Base-by-base conservation (phyloP, 1,140 invertebrate species). In the Aphaenogaster ashmeadi region DNA sequence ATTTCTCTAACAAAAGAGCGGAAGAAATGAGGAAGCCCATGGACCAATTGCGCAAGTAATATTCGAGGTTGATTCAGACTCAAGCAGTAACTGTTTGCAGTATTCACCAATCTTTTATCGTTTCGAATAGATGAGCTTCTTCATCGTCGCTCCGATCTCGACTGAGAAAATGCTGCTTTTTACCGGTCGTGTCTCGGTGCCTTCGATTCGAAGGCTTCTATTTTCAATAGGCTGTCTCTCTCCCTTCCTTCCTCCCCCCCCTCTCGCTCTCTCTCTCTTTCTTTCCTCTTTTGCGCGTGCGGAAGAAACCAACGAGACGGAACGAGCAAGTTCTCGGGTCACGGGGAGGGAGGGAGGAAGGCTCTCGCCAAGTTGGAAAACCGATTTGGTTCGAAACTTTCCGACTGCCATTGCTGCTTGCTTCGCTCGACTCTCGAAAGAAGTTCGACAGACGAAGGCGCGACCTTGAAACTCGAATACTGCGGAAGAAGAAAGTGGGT, bases 401-500 rank as follows among this genome's bases (percentile, higher is more conserved):
- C 41, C 80, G 67, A 27, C 60, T 54, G 44, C 33, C 33, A 64
- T 33, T 27, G 54, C 44, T 9, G 13, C 18, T 21, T 44, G 56
- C 18, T 5, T 21, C 33, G 33, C 21, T 81, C 7, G 33, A 79
- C 66, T 21, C 80, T 50, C 69, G 33, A 84, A 72, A 86, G 54
- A 86, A 89, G 44, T 87, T 89, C 58, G 81, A 79, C 44, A 54
- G 11, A 7, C 27, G 18, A 18, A 15, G 27, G 15, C 60, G 33
- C 50, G 71, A 89, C 89, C 89, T 90, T 90, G 88, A 89, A 89
- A 90, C 84, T 90, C 27, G 54, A 44, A 50, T 44, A 72, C 11
- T 27, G 27, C 13, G 38, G 13, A 21, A n/a, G 38, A 83, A 74
- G 80, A 60, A 75, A 84, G 56, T 67, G 54, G 69, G 27, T 56